Conservation (phyloP, 2,888 invertebrate genomes). For the Hofmannophila pseudospretella region DNA sequence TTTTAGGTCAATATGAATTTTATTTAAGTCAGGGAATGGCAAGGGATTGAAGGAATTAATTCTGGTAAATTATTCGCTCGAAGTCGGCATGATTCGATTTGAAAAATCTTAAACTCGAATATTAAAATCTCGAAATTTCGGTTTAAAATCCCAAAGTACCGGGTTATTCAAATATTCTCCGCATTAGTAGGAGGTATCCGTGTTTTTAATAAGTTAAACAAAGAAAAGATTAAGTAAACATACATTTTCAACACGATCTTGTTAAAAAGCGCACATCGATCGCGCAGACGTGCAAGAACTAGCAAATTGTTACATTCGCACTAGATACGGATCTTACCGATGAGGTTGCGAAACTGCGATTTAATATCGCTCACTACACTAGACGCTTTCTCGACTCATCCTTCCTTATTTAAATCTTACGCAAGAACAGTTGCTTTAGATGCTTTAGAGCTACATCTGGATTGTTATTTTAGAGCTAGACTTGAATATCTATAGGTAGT, state of each 20-base stretch:
- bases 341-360: slow-evolving; percentile 18
- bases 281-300: slow-evolving; percentile 16
- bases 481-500: too few species aligned
- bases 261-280: slow-evolving; percentile 12
- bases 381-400: slow-evolving; percentile 14
- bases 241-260: slow-evolving; percentile 10
- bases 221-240: not conserved
- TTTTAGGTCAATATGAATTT: too few species aligned
- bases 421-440: not conserved
- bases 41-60: too few species aligned
- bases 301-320: slow-evolving; percentile 9
- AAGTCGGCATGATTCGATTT: too few species aligned
- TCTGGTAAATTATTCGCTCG: too few species aligned
- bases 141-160: too few species aligned
- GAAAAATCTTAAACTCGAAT: too few species aligned
- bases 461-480: not conserved
- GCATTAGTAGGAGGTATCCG: too few species aligned
- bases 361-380: slow-evolving; percentile 11
- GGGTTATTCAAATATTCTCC: too few species aligned
- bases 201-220: too few species aligned
- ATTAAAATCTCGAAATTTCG: too few species aligned
- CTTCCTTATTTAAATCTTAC: slow-evolving; percentile 12
- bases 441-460: not conserved
- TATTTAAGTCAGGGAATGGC: too few species aligned
- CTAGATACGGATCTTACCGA: slow-evolving; percentile 16